Conservation (phyloP, 2,888 invertebrate genomes). For the Antheraea yamamai region DNA sequence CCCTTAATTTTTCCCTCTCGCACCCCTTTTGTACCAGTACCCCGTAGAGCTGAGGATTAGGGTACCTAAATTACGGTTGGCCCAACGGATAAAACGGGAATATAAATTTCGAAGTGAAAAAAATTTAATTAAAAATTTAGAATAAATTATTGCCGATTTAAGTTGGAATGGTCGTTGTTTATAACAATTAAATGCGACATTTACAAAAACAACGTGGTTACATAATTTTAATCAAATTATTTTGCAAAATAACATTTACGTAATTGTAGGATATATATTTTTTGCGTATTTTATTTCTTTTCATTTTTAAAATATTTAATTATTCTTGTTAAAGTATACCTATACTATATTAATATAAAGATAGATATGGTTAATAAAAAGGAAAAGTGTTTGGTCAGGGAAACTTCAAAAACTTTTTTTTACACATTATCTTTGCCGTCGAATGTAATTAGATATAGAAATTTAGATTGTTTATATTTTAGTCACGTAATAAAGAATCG, state of each 20-base stretch:
- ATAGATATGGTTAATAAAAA: not conserved
- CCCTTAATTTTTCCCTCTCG: constrained; percentile 68
- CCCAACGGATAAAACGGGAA: constrained; percentile 40
- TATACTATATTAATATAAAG: not conserved
- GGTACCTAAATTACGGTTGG: constrained; percentile 65
- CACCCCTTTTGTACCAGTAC: constrained; percentile 57
- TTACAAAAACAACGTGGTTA: constrained; percentile 1
- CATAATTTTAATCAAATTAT: not conserved
- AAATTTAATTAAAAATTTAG: constrained; percentile 39
- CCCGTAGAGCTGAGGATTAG: constrained; percentile 60
- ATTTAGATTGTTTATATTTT: too few species aligned
- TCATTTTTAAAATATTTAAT: not conserved
- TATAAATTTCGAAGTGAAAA: constrained; percentile 37
- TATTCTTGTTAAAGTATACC: not conserved
- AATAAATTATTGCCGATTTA: constrained; percentile 22
- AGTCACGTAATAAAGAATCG: too few species aligned
- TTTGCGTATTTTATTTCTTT: not conserved
- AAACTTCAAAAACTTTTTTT: not conserved
- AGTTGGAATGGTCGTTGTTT: constrained; percentile 13
- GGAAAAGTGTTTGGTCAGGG: not conserved
- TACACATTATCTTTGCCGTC: too few species aligned
- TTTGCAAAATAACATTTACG: not conserved
- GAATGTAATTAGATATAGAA: too few species aligned
- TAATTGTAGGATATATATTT: not conserved
- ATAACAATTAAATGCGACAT: constrained; percentile 2